Evolutionary conservation across 1,140 invertebrate species (phyloP), one percentile per base, ranked within the genome.

Genomic region (Anoplophora glabripennis): DNA sequence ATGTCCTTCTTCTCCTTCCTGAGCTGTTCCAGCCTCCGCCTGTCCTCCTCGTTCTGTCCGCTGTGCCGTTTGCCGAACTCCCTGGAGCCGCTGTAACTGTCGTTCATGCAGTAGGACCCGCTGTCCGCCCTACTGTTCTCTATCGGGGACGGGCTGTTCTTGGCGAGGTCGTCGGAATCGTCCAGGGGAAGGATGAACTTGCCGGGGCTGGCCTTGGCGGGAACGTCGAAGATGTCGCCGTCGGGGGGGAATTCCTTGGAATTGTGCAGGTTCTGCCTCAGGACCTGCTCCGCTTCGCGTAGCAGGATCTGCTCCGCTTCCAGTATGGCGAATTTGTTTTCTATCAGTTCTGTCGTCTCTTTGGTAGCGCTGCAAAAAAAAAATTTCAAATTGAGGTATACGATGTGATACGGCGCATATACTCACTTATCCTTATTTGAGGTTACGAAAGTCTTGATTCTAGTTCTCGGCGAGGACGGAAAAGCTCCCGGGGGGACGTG

Each of bases 381-480:
- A 41, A 10, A 12, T 11, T 51, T 28, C 14, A 48, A 45, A 41
- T 33, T 40, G 3, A 4, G 9, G 11, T 18, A 3, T 12, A 40
- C 14, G 4, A 18, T 14, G 14, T 14, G 9, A 33, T 18, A 18
- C 17, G 15, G 35, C 15, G 21, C 9, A 15, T 17, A 53, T n/a
- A 62, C 64, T 63, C 54, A 74, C 71, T 56, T 66, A 9, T 74
- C 70, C 57, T 68, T 70, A 56, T 72, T 70, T 15, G 65, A 55
- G 3, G 61, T 59, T 12, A 74, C 67, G 47, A 77, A 77, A 1
- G 85, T 86, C 67, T 83, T 85, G 37, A 87, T 87, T 69, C 83
- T 76, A 15, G 84, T 86, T 59, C 86, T 76, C 1, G 85, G 84
- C 4, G 81, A 83, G 59, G 79, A 78, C 8, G 80, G 80, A 64